Evolutionary conservation across 1,140 invertebrate genomes (phyloP).

Genomic region (Bombyx mori): DNA sequence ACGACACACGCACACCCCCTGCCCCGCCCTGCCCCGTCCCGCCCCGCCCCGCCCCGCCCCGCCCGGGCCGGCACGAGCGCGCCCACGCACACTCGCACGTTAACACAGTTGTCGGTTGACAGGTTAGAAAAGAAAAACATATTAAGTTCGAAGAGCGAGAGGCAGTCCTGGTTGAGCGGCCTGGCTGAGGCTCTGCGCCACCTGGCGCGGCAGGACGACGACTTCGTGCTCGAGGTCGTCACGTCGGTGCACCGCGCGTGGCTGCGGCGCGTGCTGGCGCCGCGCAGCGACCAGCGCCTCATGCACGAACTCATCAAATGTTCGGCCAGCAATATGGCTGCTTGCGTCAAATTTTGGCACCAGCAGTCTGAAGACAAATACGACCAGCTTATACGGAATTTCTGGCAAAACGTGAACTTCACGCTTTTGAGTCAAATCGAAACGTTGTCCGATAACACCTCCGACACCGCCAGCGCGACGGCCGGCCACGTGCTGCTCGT

Average conservation of each 20-base stretch:
- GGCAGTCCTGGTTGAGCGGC: slow-evolving; percentile 36
- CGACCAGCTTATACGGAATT: slow-evolving; percentile 38
- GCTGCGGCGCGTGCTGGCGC: slow-evolving; percentile 23
- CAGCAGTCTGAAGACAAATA: slow-evolving; percentile 32
- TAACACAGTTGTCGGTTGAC: background rate
- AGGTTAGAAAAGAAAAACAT: slow-evolving; percentile 38
- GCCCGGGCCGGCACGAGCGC: too few species aligned
- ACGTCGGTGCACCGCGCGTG: slow-evolving; percentile 34
- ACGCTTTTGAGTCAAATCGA: slow-evolving; percentile 30
- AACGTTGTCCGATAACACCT: slow-evolving; percentile 13
- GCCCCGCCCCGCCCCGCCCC: too few species aligned
- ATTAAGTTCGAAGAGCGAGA: slow-evolving; percentile 39
- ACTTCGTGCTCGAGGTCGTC: slow-evolving; percentile 23
- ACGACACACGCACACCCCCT: too few species aligned
- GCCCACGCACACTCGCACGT: too few species aligned
- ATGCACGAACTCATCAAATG: slow-evolving; percentile 23
- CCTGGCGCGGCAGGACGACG: slow-evolving; percentile 23
- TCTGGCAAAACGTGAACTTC: slow-evolving; percentile 43
- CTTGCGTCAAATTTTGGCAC: slow-evolving; percentile 39
- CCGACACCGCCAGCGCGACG: slow-evolving; percentile 18
- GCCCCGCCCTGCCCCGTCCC: too few species aligned
- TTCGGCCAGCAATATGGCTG: slow-evolving; percentile 29
- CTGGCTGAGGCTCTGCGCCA: slow-evolving; percentile 37
- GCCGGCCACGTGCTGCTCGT: slow-evolving; percentile 31
- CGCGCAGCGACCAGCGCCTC: slow-evolving; percentile 8